A percentile compares a stretch with the other conserved stretches of the same genome.
Evolutionary conservation across 2,797 vertebrate genomes (phyloP).

Genomic region (Eulemur coronatus): DNA sequence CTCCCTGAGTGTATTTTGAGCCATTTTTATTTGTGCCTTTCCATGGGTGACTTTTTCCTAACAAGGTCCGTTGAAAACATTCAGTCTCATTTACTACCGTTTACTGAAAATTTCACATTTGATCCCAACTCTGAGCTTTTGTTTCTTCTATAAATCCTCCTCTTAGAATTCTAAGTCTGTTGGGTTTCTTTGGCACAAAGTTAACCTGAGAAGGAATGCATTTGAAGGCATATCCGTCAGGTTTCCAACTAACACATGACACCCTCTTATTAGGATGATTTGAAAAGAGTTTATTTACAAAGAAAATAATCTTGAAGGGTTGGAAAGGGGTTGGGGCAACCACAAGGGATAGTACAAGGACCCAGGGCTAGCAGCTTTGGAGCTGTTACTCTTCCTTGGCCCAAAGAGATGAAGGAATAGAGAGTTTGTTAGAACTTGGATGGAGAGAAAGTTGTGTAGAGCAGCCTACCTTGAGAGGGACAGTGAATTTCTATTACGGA

Average conservation of each 20-base stretch:
- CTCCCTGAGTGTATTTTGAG: background rate
- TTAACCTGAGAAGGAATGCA: constrained; percentile 38
- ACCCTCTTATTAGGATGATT: background rate
- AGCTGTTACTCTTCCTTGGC: background rate
- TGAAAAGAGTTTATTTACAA: constrained; percentile 16
- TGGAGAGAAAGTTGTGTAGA: background rate
- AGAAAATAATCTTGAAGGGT: background rate
- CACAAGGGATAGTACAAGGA: background rate
- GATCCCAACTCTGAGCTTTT: constrained; percentile 14
- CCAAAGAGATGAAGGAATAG: background rate
- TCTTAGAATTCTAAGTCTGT: background rate
- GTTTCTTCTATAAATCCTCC: background rate
- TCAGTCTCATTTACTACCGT: constrained; percentile 22
- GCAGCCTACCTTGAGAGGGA: background rate
- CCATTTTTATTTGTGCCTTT: constrained; percentile 35
- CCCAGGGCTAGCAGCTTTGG: background rate
- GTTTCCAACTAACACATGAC: constrained; percentile 1
- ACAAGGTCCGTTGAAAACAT: background rate
- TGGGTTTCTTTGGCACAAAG: constrained; percentile 12
- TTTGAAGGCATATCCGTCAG: background rate
- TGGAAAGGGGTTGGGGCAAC: background rate
- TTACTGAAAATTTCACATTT: constrained; percentile 39
- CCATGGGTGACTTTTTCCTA: constrained; percentile 16
- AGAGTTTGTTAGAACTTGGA: background rate
- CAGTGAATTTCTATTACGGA: constrained; percentile 21